Base-by-base conservation (phyloP, 92 coral and sea anemone genomes). In the Parazoanthus darwini region DNA sequence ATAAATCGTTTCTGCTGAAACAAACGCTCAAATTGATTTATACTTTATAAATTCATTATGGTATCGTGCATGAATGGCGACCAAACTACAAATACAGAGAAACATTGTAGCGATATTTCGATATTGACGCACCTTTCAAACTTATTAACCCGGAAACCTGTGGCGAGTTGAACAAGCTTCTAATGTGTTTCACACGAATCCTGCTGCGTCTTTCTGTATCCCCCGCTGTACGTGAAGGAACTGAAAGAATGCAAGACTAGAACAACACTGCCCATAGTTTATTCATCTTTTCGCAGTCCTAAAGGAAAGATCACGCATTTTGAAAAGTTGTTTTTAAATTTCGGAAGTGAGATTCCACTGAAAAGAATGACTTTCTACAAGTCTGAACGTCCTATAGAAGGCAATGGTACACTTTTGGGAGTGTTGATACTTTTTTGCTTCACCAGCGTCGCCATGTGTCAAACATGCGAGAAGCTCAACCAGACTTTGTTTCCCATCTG, bases 401-500 rank as follows among this genome's bases (percentile, higher is more conserved):
- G 15, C 25, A 20, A 8, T 75, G 51, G 79, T 51, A 51, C 66
- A 54, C 63, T 26, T 79, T 8, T 79, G 39, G 63, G 38, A 23
- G 63, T 79, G 43, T 16, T 33, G 67, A 29, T 50, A 51, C 10
- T 79, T n/a, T 23, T 79, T 16, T 50, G 23, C 38, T 79, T 50
- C 1, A 29, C 66, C 20, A 51, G 2, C 37, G 3, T 15, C 4
- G 37, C 82, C 67, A 50, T 50, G 82, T 79, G 82, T 67, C 82
- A 79, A 15, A 79, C 82, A 79, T 79, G 82, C 50, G 82, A 79
- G 39, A 79, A 26, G 16, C 82, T 79, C 66, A 79, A 79, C 82
- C 66, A 79, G 63, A 79, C 82, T 51, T 26, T 79, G 63, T 79
- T 79, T 23, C 82, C 82, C 6, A 33, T 25, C 23, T 79, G 82